These are phyloP conservation scores for Trachelus iudaicus DNA, from an alignment of 2,888 invertebrate species.

Conservation along the genomic window DNA sequence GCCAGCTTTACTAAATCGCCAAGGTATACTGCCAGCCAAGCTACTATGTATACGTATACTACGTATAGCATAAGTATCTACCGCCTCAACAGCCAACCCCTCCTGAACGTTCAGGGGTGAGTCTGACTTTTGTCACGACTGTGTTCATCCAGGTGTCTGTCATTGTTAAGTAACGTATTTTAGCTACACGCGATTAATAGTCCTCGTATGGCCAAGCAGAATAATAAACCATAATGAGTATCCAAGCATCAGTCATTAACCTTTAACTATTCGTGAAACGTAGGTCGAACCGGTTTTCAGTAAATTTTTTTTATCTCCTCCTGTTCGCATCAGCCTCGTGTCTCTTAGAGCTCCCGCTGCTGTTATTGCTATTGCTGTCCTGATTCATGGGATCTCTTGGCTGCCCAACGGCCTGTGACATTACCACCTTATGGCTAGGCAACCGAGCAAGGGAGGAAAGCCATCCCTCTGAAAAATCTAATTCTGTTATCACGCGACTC, in stretches of 20 bases:
- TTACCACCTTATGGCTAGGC: constrained; percentile 54
- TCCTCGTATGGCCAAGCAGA: background rate
- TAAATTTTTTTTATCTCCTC: constrained; percentile 17
- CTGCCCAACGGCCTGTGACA: constrained; percentile 61
- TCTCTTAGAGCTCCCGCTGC: constrained; percentile 22
- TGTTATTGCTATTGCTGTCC: constrained; percentile 28
- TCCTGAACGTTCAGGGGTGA: background rate
- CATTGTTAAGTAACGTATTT: background rate
- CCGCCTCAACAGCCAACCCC: background rate
- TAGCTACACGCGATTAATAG: background rate
- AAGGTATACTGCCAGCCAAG: background rate
- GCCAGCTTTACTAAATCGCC: background rate
- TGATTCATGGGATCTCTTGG: constrained; percentile 57
- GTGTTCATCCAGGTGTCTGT: background rate
- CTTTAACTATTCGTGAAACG: constrained; percentile 25
- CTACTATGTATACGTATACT: background rate
- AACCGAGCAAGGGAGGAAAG: background rate
- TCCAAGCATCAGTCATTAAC: constrained; percentile 21
- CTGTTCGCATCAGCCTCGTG: constrained; percentile 26
- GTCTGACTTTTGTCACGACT: background rate
- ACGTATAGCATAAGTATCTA: background rate
- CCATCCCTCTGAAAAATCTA: constrained; percentile 12
- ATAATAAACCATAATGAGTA: background rate
- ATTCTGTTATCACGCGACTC: background rate
- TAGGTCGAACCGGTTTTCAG: constrained; percentile 49